A percentile compares a stretch with the other conserved stretches of the same genome.
These are phyloP conservation scores for Nixonia krombeini DNA, from an alignment of 1,140 invertebrate genomes.

Conservation along the genomic window DNA sequence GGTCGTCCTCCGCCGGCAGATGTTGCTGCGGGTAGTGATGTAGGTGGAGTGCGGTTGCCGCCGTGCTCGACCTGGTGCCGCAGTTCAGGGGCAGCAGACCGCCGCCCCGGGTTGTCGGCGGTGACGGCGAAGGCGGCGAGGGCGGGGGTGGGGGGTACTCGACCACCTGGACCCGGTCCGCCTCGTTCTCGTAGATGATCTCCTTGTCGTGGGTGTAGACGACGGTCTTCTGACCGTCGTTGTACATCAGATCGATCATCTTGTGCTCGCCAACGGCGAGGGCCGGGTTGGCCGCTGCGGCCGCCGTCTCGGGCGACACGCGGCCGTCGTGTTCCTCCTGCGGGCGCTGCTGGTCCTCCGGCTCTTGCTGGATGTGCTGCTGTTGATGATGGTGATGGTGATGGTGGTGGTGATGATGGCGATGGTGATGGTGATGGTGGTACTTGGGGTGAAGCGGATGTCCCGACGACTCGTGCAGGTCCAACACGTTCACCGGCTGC, in stretches of 20 bases:
- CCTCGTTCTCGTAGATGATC: constrained; percentile 70
- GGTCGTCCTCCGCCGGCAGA: constrained; percentile 69
- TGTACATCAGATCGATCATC: constrained; percentile 84
- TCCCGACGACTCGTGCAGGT: constrained; percentile 75
- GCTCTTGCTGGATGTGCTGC: constrained; percentile 56
- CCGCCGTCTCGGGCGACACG: constrained; percentile 71
- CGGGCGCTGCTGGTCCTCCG: constrained; percentile 31
- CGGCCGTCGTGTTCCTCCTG: constrained; percentile 73
- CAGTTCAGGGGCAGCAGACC: constrained; percentile 70
- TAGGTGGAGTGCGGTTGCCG: constrained; percentile 62
- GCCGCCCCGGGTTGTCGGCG: constrained; percentile 46
- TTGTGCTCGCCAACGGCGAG: constrained; percentile 76
- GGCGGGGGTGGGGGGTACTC: constrained; percentile 68
- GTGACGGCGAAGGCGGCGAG: constrained; percentile 72
- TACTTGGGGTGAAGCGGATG: constrained; percentile 74
- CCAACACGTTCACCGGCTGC: constrained; percentile 80
- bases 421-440: constrained; percentile 67
- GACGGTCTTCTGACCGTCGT: constrained; percentile 85
- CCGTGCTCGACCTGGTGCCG: constrained; percentile 60
- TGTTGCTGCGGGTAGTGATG: constrained; percentile 69
- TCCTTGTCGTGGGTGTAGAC: constrained; percentile 79
- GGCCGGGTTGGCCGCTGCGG: constrained; percentile 71
- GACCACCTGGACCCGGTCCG: constrained; percentile 67
- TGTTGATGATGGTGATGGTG: constrained; percentile 61
- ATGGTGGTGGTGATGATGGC: constrained; percentile 58